Evolutionary conservation across 2,888 invertebrate genomes (phyloP), one percentile per base, ranked within the genome.

Genomic region (Amiota minor): DNA sequence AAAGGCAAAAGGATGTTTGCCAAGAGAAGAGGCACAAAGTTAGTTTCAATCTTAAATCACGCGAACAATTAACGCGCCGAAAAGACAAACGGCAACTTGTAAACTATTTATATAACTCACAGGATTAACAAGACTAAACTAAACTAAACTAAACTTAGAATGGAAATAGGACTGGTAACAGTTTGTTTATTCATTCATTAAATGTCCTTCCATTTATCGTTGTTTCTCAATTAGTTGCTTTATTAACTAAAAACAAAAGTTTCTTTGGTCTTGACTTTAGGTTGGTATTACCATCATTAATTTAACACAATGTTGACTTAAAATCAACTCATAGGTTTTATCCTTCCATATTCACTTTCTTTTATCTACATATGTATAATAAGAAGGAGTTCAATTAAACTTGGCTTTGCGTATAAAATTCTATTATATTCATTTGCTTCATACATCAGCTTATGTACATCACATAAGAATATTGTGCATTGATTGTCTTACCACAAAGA

Each of bases 31-130:
- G n/a, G n/a, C n/a, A n/a, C n/a, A n/a, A n/a, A 67, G 65, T 61
- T 74, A 77, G 53, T 20, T 49, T 23, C 18, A 18, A 78, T 77
- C 81, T 84, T 81, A 83, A 83, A 84, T 83, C 85, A 83, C 83
- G 83, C 82, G 81, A 79, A 80, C 82, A 83, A 83, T 83, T 83
- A 83, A 85, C 82, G 83, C 85, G 81, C 59, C 77, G 81, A 79
- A 79, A 35, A 35, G 35, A 8, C 35, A 35, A 35, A 35, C 35
- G 35, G 35, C 35, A 8, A 35, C 35, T 35, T 6, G 4, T 35
- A 35, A 35, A 35, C 35, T 35, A 35, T 35, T 68, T 53, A 35
- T 35, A 47, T 14, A 68, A 68, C 6, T 35, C 35, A 35, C 35
- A 35, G 35, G 6, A 35, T 6, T 6, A 35, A 6, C 35, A 35